Conservation (phyloP, 2,113 vertebrate species). For the Candoia aspera region DNA sequence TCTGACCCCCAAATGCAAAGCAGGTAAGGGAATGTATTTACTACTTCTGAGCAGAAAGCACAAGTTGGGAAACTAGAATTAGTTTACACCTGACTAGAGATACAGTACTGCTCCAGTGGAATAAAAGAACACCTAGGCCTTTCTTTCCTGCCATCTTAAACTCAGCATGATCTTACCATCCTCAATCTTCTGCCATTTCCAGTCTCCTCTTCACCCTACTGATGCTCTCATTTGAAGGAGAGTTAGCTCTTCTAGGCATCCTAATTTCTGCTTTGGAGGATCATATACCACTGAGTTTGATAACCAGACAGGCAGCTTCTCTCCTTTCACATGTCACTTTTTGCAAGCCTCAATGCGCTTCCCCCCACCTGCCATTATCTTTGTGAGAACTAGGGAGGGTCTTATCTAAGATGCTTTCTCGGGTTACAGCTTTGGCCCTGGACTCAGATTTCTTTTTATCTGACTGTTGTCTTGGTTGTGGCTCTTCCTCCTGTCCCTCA, state of each 20-base stretch:
- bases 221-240: not conserved
- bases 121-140: not conserved
- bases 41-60: not conserved
- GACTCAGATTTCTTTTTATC: not conserved
- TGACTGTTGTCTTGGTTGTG: not conserved
- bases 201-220: not conserved
- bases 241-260: not conserved
- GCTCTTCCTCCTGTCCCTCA: not conserved
- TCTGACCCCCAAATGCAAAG: not conserved
- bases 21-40: constrained; percentile 29
- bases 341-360: not conserved
- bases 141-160: not conserved
- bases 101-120: not conserved
- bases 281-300: not conserved
- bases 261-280: not conserved
- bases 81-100: too few species aligned
- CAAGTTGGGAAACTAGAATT: too few species aligned
- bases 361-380: not conserved
- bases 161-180: not conserved
- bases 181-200: not conserved
- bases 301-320: not conserved
- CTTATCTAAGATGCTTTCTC: not conserved
- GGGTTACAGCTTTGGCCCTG: not conserved
- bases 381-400: not conserved
- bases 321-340: not conserved